Base-by-base conservation (phyloP, 2,888 invertebrate species). In the Phengaris arion region DNA sequence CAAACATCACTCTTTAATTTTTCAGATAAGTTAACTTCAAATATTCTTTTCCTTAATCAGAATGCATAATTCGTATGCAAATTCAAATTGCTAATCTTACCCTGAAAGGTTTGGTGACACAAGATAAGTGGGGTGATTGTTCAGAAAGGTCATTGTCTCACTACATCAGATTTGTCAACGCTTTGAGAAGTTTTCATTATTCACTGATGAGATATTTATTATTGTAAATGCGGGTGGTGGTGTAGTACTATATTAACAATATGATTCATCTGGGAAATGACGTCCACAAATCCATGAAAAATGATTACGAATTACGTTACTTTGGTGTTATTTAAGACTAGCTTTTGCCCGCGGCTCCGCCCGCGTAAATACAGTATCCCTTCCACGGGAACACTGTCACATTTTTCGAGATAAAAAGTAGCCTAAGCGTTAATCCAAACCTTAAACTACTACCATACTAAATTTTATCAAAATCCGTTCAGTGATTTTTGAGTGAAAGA, bases 181-280 rank as follows among this genome's bases (percentile, higher is more conserved):
- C 70, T 75, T 75, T 75, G 57, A 57, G 75, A 57, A 72, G 52
- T 54, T 72, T 68, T 68, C 55, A 75, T 75, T 72, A 70, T 75
- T 75, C 75, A 72, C 75, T 52, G 51, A 75, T 75, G 75, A 75
- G 75, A 70, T 10, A 35, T 35, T 35, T 48, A 72, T 48, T 57
- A 48, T 54, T 15, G 22, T 59, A 59, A 52, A 48, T 75, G 10
- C 75, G 70, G 35, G 70, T 70, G 75, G 59, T 59, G 75, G 69
- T 72, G 70, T 48, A 54, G 22, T 57, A 69, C 55, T 68, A 45
- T 70, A 68, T 68, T 52, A 68, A 45, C 55, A 35, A 35, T 10
- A 57, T 75, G 69, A 75, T 54, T 75, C 75, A 75, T 22, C 5
- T 6, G 64, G 64, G 35, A 64, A 64, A 64, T 45, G 13, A 64